Conservation (phyloP, 2,888 invertebrate genomes). For the Lepidocyrtoides sp. region DNA sequence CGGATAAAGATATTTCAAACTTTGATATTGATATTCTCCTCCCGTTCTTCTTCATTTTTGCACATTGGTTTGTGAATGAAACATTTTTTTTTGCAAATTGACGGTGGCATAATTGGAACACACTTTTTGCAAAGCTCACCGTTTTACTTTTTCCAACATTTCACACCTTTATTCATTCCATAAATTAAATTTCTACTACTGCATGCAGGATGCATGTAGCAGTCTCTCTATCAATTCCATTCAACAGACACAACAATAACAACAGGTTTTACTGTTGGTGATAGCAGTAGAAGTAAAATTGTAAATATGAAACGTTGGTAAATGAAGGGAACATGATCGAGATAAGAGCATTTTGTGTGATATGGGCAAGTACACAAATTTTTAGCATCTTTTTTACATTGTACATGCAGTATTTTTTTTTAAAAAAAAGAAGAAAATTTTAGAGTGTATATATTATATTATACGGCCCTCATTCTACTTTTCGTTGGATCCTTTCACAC, state of each 20-base stretch:
- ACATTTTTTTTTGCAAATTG: neutral
- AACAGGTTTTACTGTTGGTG: constrained; percentile 25
- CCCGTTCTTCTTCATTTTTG: neutral
- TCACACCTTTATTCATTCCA: neutral
- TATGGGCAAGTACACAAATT: neutral
- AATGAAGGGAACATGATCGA: neutral
- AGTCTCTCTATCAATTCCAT: neutral
- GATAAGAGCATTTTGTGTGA: neutral
- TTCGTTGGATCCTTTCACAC: neutral
- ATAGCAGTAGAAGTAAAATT: no score
- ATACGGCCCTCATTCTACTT: neutral
- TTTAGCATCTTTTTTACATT: neutral
- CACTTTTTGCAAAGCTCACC: neutral
- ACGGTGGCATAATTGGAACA: neutral
- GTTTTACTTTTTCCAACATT: neutral
- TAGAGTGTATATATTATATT: no score
- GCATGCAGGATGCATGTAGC: neutral
- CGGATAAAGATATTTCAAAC: neutral
- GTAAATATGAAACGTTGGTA: neutral
- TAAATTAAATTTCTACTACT: neutral
- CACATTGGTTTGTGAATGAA: neutral
- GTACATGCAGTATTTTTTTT: neutral
- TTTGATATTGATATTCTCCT: neutral
- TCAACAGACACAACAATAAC: constrained; percentile 19
- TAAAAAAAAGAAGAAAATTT: neutral